These are phyloP conservation scores for Furcula furcula DNA, from an alignment of 2,888 invertebrate genomes.

Conservation along the genomic window DNA sequence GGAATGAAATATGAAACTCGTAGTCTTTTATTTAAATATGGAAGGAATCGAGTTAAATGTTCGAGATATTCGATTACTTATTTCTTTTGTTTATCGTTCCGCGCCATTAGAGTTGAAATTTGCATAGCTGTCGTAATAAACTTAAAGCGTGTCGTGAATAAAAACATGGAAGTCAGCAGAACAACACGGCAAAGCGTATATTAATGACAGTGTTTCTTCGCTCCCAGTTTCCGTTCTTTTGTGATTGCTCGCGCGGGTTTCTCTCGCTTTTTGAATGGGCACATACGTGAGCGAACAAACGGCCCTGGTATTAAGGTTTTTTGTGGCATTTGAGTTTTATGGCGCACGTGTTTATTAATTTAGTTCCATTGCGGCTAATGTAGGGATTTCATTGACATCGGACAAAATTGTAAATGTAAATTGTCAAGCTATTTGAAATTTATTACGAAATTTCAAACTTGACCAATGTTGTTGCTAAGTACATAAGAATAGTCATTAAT, in stretches of 20 bases:
- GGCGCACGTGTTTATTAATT: conserved; percentile 31
- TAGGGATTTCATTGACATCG: too few species aligned
- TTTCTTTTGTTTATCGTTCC: conserved; percentile 29
- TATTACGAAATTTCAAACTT: too few species aligned
- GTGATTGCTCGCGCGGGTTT: conserved; percentile 57
- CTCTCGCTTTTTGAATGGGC: conserved; percentile 54
- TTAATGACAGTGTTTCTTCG: conserved; percentile 69
- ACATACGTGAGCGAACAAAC: conserved; percentile 63
- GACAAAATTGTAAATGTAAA: too few species aligned
- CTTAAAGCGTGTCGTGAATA: conserved; percentile 36
- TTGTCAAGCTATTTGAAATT: too few species aligned
- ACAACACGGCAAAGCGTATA: conserved; percentile 56
- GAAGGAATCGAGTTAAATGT: conserved; percentile 22
- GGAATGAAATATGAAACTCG: conserved; percentile 15
- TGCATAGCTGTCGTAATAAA: conserved; percentile 32
- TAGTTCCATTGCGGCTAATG: too few species aligned
- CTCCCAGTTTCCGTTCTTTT: conserved; percentile 62
- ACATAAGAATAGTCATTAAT: too few species aligned
- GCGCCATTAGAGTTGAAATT: conserved; percentile 31
- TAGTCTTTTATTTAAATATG: conserved; percentile 26
- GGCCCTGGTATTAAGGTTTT: conserved; percentile 56
- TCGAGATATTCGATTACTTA: conserved; percentile 21
- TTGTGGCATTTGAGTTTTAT: conserved; percentile 33
- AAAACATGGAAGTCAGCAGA: conserved; percentile 31
- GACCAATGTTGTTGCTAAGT: too few species aligned